Percentiles rank a stretch among this genome's conserved stretches.
Evolutionary conservation across 2,888 invertebrate genomes (phyloP).

Genomic region (Ormyrus rosae): DNA sequence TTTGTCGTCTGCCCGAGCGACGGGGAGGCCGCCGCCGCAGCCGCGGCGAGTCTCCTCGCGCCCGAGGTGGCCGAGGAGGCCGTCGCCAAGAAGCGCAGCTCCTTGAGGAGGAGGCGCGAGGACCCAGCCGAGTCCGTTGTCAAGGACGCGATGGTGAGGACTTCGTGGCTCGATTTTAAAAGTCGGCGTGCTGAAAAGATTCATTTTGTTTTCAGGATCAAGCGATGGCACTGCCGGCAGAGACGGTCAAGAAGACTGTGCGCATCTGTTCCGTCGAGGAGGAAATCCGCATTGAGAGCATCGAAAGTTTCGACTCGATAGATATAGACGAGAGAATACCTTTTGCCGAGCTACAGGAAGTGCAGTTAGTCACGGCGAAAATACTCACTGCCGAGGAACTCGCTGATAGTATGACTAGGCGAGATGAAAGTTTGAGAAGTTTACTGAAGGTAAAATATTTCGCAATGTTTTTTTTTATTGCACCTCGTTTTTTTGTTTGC

Average conservation of each 20-base stretch:
- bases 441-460: slow-evolving; percentile 23
- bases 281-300: slow-evolving; percentile 52
- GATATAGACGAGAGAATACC: slow-evolving; percentile 42
- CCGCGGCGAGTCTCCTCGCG: not conserved
- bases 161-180: not conserved
- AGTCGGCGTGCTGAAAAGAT: not conserved
- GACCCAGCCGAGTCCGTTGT: slow-evolving; percentile 47
- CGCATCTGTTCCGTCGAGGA: slow-evolving; percentile 62
- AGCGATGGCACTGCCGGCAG: not conserved
- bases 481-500: too few relatives aligned
- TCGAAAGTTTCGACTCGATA: slow-evolving; percentile 53
- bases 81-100: slow-evolving; percentile 38
- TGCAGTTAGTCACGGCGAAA: slow-evolving; percentile 67
- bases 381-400: slow-evolving; percentile 71
- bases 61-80: slow-evolving; percentile 35
- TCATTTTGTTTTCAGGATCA: slow-evolving; percentile 9
- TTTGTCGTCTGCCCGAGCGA: not conserved
- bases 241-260: slow-evolving; percentile 58
- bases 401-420: slow-evolving; percentile 66
- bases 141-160: slow-evolving; percentile 30
- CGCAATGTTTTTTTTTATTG: too few relatives aligned
- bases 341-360: slow-evolving; percentile 60
- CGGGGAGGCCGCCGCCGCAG: not conserved
- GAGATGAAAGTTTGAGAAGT: slow-evolving; percentile 36
- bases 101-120: slow-evolving; percentile 50